phyloP scores from a whole-genome alignment of 2,888 invertebrate genomes.

The Drosophila colorata region DNA sequence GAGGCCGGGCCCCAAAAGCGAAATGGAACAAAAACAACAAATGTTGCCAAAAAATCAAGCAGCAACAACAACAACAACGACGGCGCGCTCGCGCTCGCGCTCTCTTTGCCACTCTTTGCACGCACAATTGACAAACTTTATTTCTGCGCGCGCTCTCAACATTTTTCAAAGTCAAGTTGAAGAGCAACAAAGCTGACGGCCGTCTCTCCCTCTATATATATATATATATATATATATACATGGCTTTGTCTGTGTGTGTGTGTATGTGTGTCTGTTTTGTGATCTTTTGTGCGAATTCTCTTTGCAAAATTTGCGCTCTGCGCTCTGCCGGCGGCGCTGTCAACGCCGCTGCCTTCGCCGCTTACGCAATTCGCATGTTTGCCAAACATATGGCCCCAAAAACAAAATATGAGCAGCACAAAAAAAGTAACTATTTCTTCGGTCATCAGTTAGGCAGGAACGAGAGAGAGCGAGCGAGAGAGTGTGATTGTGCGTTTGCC shows the following conservation, averaged over 20 bases:
- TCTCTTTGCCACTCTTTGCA: conserved; percentile 10
- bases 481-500: conserved; percentile 21
- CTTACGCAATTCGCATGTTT: conserved; percentile 77
- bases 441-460: conserved; percentile 18
- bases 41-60: conserved; percentile 70
- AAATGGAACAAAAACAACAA: conserved; percentile 27
- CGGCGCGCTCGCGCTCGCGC: conserved; percentile 6
- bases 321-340: conserved; percentile 16
- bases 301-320: conserved; percentile 31
- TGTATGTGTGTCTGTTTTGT: conserved; percentile 31
- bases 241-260: background rate
- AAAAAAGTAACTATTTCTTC: background rate
- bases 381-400: conserved; percentile 62
- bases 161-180: conserved; percentile 79
- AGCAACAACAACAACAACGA: conserved; percentile 9
- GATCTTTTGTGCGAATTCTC: conserved; percentile 70
- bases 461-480: background rate
- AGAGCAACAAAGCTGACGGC: conserved; percentile 55
- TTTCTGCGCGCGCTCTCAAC: conserved; percentile 59
- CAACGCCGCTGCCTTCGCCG: conserved; percentile 16
- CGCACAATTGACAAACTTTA: conserved; percentile 41
- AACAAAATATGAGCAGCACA: conserved; percentile 13
- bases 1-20: conserved; percentile 18
- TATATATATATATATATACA: background rate
- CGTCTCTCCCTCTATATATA: conserved; percentile 3